Evolutionary conservation across 1,140 invertebrate species (phyloP).

Genomic region (Dryas iulia): DNA sequence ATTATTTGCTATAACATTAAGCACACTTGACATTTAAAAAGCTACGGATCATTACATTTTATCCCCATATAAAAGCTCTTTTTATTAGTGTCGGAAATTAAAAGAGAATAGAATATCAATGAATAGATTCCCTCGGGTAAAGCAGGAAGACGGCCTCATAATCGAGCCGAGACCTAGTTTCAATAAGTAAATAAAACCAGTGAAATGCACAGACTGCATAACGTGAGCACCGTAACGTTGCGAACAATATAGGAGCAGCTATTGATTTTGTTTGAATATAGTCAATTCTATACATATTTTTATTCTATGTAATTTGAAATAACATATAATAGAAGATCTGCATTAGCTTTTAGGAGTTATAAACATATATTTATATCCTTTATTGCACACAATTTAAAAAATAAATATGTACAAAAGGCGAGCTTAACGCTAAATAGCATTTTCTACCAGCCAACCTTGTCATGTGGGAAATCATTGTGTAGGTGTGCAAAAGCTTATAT

Average conservation of each 20-base stretch:
- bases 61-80: neutral
- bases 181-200: slow-evolving; percentile 41
- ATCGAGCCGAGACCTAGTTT: slow-evolving; percentile 44
- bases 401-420: too few species aligned
- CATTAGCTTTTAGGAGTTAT: too few species aligned
- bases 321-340: too few species aligned
- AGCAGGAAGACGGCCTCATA: slow-evolving; percentile 33
- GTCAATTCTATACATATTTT: neutral
- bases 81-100: slow-evolving; percentile 9
- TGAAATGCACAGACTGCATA: slow-evolving; percentile 8
- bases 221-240: neutral
- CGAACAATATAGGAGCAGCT: neutral
- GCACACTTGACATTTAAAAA: neutral
- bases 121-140: slow-evolving; percentile 12
- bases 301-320: too few species aligned
- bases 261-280: neutral
- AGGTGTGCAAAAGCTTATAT: too few species aligned
- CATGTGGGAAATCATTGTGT: too few species aligned
- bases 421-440: too few species aligned
- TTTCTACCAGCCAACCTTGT: too few species aligned
- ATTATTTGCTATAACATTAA: neutral
- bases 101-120: slow-evolving; percentile 16
- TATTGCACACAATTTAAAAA: too few species aligned
- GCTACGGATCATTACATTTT: neutral
- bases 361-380: too few species aligned